These are phyloP conservation scores for Mirounga angustirostris DNA, from an alignment of 2,113 vertebrate genomes.

Conservation along the genomic window DNA sequence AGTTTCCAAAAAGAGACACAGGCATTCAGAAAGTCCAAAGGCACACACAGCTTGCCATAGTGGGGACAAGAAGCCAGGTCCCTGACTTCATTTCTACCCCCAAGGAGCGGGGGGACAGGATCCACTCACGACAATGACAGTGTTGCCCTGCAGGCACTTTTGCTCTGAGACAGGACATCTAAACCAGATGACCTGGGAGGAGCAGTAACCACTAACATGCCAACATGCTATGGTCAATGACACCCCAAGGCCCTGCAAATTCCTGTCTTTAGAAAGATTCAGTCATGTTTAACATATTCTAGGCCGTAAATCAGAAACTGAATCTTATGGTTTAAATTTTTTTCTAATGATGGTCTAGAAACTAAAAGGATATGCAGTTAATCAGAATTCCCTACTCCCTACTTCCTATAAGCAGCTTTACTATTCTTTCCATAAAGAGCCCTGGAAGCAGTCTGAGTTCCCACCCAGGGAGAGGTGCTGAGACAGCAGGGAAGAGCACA, in stretches of 20 bases:
- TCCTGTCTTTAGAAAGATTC: constrained; percentile 30
- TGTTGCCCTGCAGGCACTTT: not conserved
- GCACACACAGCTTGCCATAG: not conserved
- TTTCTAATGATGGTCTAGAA: constrained; percentile 16
- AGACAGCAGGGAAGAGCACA: not conserved
- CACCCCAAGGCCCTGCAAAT: not conserved
- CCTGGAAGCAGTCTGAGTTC: not conserved
- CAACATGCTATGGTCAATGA: not conserved
- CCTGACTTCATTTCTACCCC: not conserved
- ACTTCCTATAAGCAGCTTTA: not conserved
- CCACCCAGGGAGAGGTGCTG: not conserved
- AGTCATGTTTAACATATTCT: not conserved
- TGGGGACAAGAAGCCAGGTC: not conserved
- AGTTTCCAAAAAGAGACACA: not conserved
- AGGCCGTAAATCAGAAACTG: constrained; percentile 30
- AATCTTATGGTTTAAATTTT: not conserved
- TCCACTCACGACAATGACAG: not conserved
- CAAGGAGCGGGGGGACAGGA: not conserved
- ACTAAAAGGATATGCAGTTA: not conserved
- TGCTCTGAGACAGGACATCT: not conserved
- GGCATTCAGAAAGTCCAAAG: not conserved
- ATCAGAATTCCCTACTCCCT: constrained; percentile 5
- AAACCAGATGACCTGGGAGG: not conserved
- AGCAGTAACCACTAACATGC: not conserved
- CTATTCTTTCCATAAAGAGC: not conserved